Evolutionary conservation across 2,113 vertebrate genomes (phyloP).

Genomic region (Gnathochromis pfefferi): DNA sequence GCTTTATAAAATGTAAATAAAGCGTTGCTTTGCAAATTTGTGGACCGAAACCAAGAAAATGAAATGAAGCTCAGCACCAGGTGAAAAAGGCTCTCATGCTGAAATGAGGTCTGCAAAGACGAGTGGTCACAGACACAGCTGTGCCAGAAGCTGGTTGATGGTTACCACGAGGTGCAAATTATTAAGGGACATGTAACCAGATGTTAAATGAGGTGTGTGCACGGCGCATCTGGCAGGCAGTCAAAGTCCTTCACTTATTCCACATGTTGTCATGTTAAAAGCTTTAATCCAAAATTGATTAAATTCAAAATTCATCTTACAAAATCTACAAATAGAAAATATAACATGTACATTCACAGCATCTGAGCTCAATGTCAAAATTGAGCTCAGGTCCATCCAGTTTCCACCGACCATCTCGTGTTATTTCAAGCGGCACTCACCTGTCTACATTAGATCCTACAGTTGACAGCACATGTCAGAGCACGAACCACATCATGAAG

Average conservation of each 20-base stretch:
- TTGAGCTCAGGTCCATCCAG: background rate
- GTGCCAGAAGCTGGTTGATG: background rate
- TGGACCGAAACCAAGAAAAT: background rate
- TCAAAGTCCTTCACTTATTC: background rate
- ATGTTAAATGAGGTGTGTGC: background rate
- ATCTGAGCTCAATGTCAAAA: background rate
- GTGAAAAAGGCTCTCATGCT: background rate
- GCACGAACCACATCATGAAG: background rate
- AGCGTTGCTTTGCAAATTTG: background rate
- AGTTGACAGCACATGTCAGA: background rate
- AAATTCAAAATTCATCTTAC: background rate
- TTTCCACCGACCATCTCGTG: background rate
- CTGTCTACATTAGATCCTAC: background rate
- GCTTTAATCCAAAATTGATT: background rate
- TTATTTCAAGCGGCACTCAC: background rate
- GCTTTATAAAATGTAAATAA: background rate
- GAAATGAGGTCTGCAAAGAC: background rate
- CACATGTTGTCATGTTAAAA: background rate
- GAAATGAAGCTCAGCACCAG: background rate
- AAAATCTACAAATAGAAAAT: background rate
- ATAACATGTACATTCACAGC: background rate
- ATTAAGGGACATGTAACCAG: background rate
- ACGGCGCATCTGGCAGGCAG: fast-evolving
- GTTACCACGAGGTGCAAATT: background rate
- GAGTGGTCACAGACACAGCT: background rate